These are phyloP conservation scores for Litoditis marina DNA, from an alignment of 2,888 invertebrate genomes.

Conservation along the genomic window DNA sequence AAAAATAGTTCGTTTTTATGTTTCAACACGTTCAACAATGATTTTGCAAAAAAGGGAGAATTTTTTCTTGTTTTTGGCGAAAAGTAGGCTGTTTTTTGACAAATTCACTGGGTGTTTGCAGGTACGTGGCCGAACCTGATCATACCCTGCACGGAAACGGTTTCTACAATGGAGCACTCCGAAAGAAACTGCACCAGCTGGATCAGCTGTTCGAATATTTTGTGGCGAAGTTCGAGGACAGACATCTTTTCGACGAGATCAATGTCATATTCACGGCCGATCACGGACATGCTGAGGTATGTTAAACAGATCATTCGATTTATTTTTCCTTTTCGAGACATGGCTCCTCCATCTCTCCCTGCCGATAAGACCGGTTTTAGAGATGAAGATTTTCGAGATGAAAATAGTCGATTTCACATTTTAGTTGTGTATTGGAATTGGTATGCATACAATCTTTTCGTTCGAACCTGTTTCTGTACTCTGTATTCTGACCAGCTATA, in stretches of 20 bases:
- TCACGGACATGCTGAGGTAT: conserved; percentile 63
- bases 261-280: conserved; percentile 65
- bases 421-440: too few species aligned
- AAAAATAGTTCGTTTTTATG: too few species aligned
- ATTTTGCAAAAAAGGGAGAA: too few species aligned
- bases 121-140: conserved; percentile 64
- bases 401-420: too few species aligned
- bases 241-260: conserved; percentile 52
- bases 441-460: too few species aligned
- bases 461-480: too few species aligned
- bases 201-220: conserved; percentile 62
- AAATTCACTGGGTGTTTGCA: background rate
- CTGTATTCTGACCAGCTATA: too few species aligned
- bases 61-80: too few species aligned
- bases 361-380: background rate
- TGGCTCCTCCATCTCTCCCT: too few species aligned
- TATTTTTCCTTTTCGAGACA: background rate
- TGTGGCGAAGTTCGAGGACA: conserved; percentile 40
- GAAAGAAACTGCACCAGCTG: conserved; percentile 54
- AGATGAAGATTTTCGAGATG: too few species aligned
- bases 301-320: conserved; percentile 1
- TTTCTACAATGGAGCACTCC: conserved; percentile 57
- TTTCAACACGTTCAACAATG: too few species aligned
- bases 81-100: too few species aligned
- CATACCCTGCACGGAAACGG: conserved; percentile 62